These are phyloP conservation scores for Ataeniobius toweri DNA, from an alignment of 2,797 vertebrate species.

Conservation along the genomic window DNA sequence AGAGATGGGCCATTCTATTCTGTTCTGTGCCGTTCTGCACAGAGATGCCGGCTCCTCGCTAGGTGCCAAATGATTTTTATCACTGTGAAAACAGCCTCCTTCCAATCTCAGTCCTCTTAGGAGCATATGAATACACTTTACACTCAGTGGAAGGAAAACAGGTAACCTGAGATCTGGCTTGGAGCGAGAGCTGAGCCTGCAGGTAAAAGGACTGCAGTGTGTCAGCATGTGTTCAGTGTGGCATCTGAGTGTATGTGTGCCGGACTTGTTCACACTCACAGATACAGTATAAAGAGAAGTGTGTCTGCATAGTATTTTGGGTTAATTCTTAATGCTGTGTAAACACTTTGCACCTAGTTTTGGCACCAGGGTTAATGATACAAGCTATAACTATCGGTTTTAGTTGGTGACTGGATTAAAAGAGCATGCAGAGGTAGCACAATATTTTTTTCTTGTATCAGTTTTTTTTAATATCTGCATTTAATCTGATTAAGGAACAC, in stretches of 20 bases:
- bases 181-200: constrained; percentile 61
- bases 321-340: constrained; percentile 35
- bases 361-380: constrained; percentile 15
- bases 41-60: constrained; percentile 77
- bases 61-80: constrained; percentile 91
- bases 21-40: constrained; percentile 63
- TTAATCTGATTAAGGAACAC: neutral
- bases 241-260: constrained; percentile 53
- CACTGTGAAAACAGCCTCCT: constrained; percentile 83
- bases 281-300: constrained; percentile 35
- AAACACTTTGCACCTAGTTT: constrained; percentile 18
- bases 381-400: constrained; percentile 1
- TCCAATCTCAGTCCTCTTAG: constrained; percentile 84
- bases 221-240: constrained; percentile 55
- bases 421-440: constrained; percentile 25
- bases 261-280: constrained; percentile 56
- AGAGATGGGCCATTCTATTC: constrained; percentile 52
- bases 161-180: constrained; percentile 67
- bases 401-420: neutral
- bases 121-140: constrained; percentile 80
- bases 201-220: constrained; percentile 73
- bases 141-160: constrained; percentile 81
- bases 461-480: neutral
- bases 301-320: constrained; percentile 42
- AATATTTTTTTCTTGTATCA: neutral